Base-by-base conservation (phyloP, 1,140 invertebrate species). In the Heliconius nattereri region DNA sequence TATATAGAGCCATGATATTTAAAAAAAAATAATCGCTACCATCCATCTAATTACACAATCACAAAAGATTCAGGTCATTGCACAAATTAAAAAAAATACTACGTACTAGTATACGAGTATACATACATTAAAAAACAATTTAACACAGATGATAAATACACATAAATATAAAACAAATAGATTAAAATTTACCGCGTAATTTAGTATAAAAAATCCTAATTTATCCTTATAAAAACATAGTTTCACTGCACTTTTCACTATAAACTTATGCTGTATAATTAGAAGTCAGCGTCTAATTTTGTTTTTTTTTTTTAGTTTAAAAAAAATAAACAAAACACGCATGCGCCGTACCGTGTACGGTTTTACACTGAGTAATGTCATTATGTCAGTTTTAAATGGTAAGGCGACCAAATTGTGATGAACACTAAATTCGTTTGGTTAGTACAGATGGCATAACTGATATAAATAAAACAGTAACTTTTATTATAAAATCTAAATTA, bases 171-270 rank as follows among this genome's bases (percentile, higher is more conserved):
- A 66, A 66, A 66, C 9, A 70, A 74, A 71, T 78, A 23, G 37
- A 57, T 54, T 8, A 74, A 78, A 81, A 11, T 57, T 40, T 60
- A 73, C 29, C 20, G 16, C 26, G 54, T 57, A 57, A 57, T 23
- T 57, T 23, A 23, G n/a, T 57, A 29, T 66, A 1, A 23, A 66
- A 57, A 73, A 78, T 73, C 71, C 71, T 77, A 77, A 73, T 80
- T 80, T 81, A 45, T 78, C 74, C 75, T 70, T 80, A 71, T 35
- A 29, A 74, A 73, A 74, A 60, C 75, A 82, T 79, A 83, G 86
- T 66, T 85, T 88, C 89, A 90, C 90, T 89, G 86, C 88, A 91
- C 90, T 91, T 86, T 84, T 82, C 80, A 81, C 85, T 86, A 83
- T 87, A 85, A 85, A 85, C 85, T 86, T 45, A 85, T 87, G 84